Percentiles rank a stretch among this genome's conserved stretches.
Conservation (phyloP, 2,888 invertebrate genomes). For the Sesia bembeciformis region DNA sequence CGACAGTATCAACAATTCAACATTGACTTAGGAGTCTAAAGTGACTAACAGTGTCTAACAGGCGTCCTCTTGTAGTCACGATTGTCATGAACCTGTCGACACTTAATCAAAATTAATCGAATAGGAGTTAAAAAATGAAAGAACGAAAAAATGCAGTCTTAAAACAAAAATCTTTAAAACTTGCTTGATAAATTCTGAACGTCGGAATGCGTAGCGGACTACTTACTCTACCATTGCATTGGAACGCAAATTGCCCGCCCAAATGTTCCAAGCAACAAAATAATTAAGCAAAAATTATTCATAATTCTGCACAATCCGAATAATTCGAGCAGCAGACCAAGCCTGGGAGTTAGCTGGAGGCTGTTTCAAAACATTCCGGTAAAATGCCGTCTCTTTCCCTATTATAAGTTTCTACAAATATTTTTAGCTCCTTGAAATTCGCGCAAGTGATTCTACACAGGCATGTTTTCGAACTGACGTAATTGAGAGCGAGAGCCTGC, state of each 20-base stretch:
- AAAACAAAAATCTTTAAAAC: too few species aligned
- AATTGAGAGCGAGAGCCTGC: background rate
- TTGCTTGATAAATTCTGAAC: too few species aligned
- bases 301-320: conserved; percentile 19
- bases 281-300: conserved; percentile 20
- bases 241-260: conserved; percentile 10
- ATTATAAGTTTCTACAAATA: background rate
- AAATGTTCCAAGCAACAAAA: conserved; percentile 23
- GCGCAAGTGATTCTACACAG: background rate
- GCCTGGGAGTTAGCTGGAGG: conserved; percentile 48
- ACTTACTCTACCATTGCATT: too few species aligned
- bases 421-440: background rate
- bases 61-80: too few species aligned
- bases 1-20: too few species aligned
- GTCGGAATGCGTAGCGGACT: too few species aligned
- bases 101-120: too few species aligned
- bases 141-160: too few species aligned
- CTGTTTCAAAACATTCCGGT: conserved; percentile 18
- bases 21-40: too few species aligned
- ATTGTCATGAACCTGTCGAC: too few species aligned
- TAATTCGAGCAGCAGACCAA: conserved; percentile 20
- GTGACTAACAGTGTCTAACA: too few species aligned
- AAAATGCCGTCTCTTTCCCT: conserved; percentile 13
- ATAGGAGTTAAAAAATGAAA: too few species aligned
- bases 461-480: background rate